Evolutionary conservation across 2,113 vertebrate species (phyloP).

Genomic region (Synchiropus splendidus): DNA sequence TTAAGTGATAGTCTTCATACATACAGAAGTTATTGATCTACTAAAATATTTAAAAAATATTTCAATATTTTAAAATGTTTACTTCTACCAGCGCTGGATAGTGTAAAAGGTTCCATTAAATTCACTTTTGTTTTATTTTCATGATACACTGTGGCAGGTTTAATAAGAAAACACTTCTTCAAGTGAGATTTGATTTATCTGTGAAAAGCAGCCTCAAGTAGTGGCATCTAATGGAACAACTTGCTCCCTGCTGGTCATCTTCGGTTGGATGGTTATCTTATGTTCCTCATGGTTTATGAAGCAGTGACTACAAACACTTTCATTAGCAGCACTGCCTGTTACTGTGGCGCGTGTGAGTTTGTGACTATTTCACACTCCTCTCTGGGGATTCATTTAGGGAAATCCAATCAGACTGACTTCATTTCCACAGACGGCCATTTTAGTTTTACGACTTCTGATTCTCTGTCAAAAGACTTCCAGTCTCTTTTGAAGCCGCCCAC

Average conservation of each 20-base stretch:
- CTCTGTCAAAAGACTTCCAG: conserved; percentile 1
- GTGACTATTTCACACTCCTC: conserved; percentile 28
- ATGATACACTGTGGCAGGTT: too few relatives aligned
- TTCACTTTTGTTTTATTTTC: too few relatives aligned
- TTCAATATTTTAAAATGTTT: too few relatives aligned
- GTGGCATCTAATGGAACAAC: not conserved
- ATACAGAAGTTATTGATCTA: too few relatives aligned
- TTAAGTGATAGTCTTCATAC: too few relatives aligned
- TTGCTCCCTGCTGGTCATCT: conserved; percentile 18
- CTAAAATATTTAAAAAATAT: too few relatives aligned
- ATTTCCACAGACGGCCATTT: conserved; percentile 60
- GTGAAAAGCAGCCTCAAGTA: too few relatives aligned
- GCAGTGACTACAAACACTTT: conserved; percentile 45
- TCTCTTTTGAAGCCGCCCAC: too few relatives aligned
- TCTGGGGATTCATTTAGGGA: conserved; percentile 50
- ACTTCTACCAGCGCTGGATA: too few relatives aligned
- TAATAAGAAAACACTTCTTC: too few relatives aligned
- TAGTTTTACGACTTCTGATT: conserved; percentile 50
- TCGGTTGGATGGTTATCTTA: conserved; percentile 45
- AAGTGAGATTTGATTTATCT: too few relatives aligned
- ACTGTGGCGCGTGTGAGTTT: conserved; percentile 30
- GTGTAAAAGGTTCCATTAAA: too few relatives aligned
- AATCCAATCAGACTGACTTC: conserved; percentile 61
- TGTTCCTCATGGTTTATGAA: conserved; percentile 54
- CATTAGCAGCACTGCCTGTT: conserved; percentile 37